Percentiles rank a stretch among this genome's conserved stretches.
These are phyloP conservation scores for Gallinago solitaria DNA, from an alignment of 2,797 vertebrate species.

Conservation along the genomic window DNA sequence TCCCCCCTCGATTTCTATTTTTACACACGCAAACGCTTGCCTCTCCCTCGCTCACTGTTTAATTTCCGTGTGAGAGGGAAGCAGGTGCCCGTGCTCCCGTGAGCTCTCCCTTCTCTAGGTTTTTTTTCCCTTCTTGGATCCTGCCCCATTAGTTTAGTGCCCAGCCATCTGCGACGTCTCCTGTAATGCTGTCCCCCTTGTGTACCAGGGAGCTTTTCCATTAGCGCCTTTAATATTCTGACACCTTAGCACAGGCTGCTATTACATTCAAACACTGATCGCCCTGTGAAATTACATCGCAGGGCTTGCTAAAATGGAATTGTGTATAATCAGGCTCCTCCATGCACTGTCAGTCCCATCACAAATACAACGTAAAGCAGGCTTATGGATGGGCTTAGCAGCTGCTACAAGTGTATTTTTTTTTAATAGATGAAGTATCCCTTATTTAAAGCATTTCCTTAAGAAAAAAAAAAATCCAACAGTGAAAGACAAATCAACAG, in stretches of 20 bases:
- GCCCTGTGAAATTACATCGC: constrained; percentile 90
- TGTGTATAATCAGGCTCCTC: constrained; percentile 90
- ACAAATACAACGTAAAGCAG: constrained; percentile 81
- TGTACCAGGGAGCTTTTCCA: constrained; percentile 91
- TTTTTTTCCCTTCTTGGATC: constrained; percentile 82
- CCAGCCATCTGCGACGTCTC: constrained; percentile 96
- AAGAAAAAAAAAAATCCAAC: constrained; percentile 69
- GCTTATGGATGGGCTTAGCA: constrained; percentile 84
- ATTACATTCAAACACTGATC: constrained; percentile 91
- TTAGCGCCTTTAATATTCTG: constrained; percentile 93
- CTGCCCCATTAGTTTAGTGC: constrained; percentile 98
- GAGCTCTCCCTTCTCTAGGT: constrained; percentile 79
- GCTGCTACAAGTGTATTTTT: constrained; percentile 85
- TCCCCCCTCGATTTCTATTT: constrained; percentile 37
- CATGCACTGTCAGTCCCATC: constrained; percentile 90
- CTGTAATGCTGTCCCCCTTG: constrained; percentile 89
- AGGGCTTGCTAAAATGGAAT: constrained; percentile 84
- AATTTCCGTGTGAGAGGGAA: constrained; percentile 79
- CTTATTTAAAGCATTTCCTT: constrained; percentile 81
- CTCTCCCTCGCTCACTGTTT: constrained; percentile 59
- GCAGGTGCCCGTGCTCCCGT: constrained; percentile 81
- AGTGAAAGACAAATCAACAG: constrained; percentile 73
- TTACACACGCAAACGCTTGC: constrained; percentile 7
- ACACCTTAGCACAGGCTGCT: constrained; percentile 89
- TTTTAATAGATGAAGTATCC: constrained; percentile 84